phyloP scores from a whole-genome alignment of 2,888 invertebrate species.

The Belgica antarctica region DNA sequence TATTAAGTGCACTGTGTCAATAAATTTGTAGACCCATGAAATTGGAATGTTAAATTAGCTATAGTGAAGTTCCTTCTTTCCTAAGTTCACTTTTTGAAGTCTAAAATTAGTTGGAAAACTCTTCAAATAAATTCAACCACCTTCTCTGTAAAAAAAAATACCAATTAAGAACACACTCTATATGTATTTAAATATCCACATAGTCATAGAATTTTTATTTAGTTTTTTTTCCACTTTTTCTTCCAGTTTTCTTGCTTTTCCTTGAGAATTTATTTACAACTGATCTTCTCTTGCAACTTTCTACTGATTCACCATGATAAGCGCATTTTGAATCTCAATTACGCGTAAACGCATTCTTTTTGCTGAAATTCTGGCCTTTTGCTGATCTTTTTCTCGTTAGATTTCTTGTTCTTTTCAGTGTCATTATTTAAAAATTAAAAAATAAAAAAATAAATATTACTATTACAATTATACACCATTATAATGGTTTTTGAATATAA shows the following conservation, averaged over 20 bases:
- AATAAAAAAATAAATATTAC: constrained; percentile 41
- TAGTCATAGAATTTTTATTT: constrained; percentile 27
- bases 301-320: constrained; percentile 1
- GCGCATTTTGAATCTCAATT: too few species aligned
- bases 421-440: constrained; percentile 35
- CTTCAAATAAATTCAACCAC: too few species aligned
- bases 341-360: neutral
- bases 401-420: neutral
- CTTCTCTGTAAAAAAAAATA: too few species aligned
- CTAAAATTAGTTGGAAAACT: too few species aligned
- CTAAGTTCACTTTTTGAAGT: too few species aligned
- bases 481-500: constrained; percentile 35
- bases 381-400: neutral
- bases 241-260: neutral
- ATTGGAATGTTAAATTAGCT: too few species aligned
- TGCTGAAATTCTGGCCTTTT: neutral
- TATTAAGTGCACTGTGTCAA: too few species aligned
- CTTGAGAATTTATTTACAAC: constrained; percentile 5
- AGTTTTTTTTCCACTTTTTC: neutral
- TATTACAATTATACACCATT: constrained; percentile 44
- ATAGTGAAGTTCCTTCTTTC: too few species aligned
- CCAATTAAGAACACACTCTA: too few species aligned
- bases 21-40: too few species aligned
- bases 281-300: constrained; percentile 5
- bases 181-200: constrained; percentile 7